These are phyloP conservation scores for Psittacus erithacus DNA, from an alignment of 2,113 vertebrate species.

Conservation along the genomic window DNA sequence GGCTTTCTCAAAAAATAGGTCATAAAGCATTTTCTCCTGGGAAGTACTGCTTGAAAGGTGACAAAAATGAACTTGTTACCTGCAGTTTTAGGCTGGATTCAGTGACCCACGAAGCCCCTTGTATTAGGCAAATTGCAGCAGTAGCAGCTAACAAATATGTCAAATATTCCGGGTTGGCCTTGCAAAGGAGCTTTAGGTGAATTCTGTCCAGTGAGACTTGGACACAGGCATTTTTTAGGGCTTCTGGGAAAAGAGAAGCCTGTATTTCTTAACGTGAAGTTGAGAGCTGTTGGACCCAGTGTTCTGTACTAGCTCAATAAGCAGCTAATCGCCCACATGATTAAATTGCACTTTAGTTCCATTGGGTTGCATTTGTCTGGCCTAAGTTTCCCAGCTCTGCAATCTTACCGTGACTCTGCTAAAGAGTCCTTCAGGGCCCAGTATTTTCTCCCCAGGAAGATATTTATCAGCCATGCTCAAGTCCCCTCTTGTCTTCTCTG, in stretches of 20 bases:
- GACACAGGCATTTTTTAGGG: neutral
- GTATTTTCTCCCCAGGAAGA: neutral
- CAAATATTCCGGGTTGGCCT: neutral
- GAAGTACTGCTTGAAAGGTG: neutral
- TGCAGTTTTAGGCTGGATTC: neutral
- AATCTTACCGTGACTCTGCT: neutral
- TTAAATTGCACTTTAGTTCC: neutral
- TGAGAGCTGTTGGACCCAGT: neutral
- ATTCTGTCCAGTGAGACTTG: conserved; percentile 6
- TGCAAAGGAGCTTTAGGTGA: neutral
- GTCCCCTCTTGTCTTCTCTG: neutral
- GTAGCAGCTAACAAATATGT: conserved; percentile 12
- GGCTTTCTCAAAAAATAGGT: neutral
- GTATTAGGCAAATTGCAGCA: neutral
- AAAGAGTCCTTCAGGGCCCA: neutral
- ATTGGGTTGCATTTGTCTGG: neutral
- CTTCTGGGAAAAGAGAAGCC: neutral
- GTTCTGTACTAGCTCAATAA: neutral
- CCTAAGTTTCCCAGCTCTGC: neutral
- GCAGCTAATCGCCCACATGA: neutral
- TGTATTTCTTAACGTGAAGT: neutral
- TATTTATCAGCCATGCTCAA: neutral
- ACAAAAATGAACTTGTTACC: neutral
- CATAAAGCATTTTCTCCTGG: neutral
- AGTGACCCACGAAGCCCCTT: neutral